Base-by-base conservation (phyloP, 1,140 invertebrate genomes). In the Colletes gigas region DNA sequence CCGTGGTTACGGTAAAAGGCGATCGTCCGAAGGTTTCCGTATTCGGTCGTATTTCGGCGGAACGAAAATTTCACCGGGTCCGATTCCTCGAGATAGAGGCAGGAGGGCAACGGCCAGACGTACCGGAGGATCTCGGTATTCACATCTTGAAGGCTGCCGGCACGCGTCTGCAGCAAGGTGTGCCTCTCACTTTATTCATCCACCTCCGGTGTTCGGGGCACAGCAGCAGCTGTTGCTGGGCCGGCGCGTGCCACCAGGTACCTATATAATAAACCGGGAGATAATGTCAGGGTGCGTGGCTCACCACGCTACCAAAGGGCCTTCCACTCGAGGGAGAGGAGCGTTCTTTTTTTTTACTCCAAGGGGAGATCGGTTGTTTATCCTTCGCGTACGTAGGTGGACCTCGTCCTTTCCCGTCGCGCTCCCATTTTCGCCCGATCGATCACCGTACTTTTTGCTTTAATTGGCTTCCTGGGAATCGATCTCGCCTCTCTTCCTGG, bases 201-300 rank as follows among this genome's bases (percentile, higher is more conserved):
- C 81, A 86, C 83, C 89, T 88, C 87, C 85, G 84, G 86, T 88
- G 83, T 82, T 80, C 83, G 84, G 88, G 30, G 86, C 68, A 87
- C 86, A 78, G 88, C 82, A 91, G 90, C 92, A 93, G 92, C 92
- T 93, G 92, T 92, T 92, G 86, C 82, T 88, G 82, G 78, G 73
- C 75, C 89, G 92, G 92, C 92, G 92, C 92, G 92, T 93, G 92
- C 92, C 92, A 93, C 91, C 91, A 92, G 91, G 92, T 93, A 93
- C 88, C 89, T 90, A 89, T 90, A 92, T 90, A 91, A 93, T 91
- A 92, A 92, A 93, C 91, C 88, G 78, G 76, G 82, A 91, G 92
- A 92, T 93, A 92, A 92, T 93, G 88, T 89, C 91, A 87, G 91
- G 91, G 91, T 92, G 89, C 85, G 85, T 85, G 88, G 84, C 83